Evolutionary conservation across 2,888 invertebrate species (phyloP), one percentile per base, ranked within the genome.

Genomic region (Drosophila mercatorum): DNA sequence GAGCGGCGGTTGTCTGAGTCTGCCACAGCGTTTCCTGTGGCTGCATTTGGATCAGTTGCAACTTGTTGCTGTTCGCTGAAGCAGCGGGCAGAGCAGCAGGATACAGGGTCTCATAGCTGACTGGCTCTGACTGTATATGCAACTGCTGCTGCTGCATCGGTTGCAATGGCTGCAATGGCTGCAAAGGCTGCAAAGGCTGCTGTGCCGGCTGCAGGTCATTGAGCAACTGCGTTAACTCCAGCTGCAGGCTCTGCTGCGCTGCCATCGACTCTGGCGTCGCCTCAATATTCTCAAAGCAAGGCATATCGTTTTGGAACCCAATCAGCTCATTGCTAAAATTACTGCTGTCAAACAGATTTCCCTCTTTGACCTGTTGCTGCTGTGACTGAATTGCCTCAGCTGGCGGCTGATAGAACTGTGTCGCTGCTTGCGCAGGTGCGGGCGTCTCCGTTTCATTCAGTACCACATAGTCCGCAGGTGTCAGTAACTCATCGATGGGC

Each of bases 221-320:
- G 5, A 90, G 53, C 38, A 90, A 59, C 63, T 90, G 84, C 10
- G 82, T 81, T 17, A 90, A 41, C 57, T 90, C 91, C 17, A 90
- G 34, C 26, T 89, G 86, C 59, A 88, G 51, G 28, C 69, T 87
- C 60, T 80, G 68, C 22, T 75, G 72, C n/a, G 41, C 63, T 5
- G 58, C 55, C 44, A 73, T 26, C 14, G 74, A 61, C 22, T 73
- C 83, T 1, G 78, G 49, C 4, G 73, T 49, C 2, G 73, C 44
- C 11, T 83, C 91, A 11, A 91, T 91, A 14, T 88, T 91, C 63
- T 92, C 91, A 69, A 91, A 91, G 41, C 91, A 91, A 10, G 91
- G 91, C 78, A 91, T 92, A 69, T 91, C 90, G 67, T 91, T 91
- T 66, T 91, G 91, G 57, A 92, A 91, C 26, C 90, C 91, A 53